phyloP scores from a whole-genome alignment of 2,113 vertebrate genomes.

The Podilymbus podiceps region DNA sequence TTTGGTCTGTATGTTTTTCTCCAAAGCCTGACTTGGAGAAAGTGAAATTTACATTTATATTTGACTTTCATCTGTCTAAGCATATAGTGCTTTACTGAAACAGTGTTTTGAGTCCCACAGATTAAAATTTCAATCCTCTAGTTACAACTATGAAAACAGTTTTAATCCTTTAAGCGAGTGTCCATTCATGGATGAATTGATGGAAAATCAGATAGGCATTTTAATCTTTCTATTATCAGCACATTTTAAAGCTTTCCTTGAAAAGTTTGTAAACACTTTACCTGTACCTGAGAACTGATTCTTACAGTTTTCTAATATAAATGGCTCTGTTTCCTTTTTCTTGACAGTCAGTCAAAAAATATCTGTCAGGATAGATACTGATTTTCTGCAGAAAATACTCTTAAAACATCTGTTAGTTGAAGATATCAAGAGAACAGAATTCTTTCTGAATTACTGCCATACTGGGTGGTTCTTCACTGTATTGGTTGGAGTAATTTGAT shows the following conservation, averaged over 20 bases:
- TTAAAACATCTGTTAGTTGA: neutral
- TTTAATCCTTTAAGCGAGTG: neutral
- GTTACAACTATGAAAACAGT: neutral
- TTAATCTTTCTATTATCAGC: neutral
- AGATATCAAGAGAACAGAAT: neutral
- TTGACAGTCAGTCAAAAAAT: neutral
- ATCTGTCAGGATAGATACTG: neutral
- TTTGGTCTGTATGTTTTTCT: neutral
- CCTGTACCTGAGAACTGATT: neutral
- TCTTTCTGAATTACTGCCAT: neutral
- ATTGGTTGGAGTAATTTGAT: neutral
- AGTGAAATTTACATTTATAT: neutral
- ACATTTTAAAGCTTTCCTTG: neutral
- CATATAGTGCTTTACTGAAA: neutral
- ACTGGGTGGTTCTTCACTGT: neutral
- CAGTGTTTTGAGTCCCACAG: neutral
- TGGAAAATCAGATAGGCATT: neutral
- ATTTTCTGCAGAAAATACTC: neutral
- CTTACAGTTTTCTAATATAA: neutral
- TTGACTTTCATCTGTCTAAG: neutral
- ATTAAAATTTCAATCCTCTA: neutral
- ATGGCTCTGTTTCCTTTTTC: neutral
- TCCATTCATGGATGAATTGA: neutral
- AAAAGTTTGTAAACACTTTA: neutral
- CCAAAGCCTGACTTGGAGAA: neutral